A percentile compares a stretch with the other conserved stretches of the same genome.
Evolutionary conservation across 2,113 vertebrate species (phyloP).

Genomic region (Oreocharis arfaki): DNA sequence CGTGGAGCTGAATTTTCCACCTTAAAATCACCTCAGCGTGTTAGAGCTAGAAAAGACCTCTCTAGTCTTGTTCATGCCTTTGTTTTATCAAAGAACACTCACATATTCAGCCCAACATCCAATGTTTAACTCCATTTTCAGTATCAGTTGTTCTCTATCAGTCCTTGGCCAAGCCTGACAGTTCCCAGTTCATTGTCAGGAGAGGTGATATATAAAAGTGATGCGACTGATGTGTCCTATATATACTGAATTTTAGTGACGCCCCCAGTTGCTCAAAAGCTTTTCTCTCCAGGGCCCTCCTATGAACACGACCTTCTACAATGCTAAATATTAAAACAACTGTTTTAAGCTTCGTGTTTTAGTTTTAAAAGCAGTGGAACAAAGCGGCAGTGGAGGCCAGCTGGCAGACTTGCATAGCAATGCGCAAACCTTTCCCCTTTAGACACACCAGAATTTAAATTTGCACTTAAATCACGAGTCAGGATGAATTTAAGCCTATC

Average conservation of each 20-base stretch:
- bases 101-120: neutral
- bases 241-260: neutral
- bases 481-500: slow-evolving; percentile 26
- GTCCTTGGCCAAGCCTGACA: neutral
- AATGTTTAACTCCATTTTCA: neutral
- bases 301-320: neutral
- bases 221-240: neutral
- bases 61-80: neutral
- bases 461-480: slow-evolving; percentile 40
- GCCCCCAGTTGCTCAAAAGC: neutral
- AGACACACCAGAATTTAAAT: slow-evolving; percentile 11
- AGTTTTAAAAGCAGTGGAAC: neutral
- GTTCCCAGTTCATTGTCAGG: neutral
- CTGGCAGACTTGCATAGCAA: slow-evolving; percentile 36
- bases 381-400: neutral
- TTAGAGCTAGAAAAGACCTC: neutral
- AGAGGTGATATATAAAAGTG: neutral
- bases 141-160: neutral
- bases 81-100: neutral
- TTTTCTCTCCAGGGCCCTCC: neutral
- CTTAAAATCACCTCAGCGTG: neutral
- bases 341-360: neutral
- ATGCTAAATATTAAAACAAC: slow-evolving; percentile 22
- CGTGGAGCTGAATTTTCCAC: neutral
- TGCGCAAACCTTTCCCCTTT: neutral